Evolutionary conservation across 2,888 invertebrate genomes (phyloP).

Genomic region (Elysia crispata): DNA sequence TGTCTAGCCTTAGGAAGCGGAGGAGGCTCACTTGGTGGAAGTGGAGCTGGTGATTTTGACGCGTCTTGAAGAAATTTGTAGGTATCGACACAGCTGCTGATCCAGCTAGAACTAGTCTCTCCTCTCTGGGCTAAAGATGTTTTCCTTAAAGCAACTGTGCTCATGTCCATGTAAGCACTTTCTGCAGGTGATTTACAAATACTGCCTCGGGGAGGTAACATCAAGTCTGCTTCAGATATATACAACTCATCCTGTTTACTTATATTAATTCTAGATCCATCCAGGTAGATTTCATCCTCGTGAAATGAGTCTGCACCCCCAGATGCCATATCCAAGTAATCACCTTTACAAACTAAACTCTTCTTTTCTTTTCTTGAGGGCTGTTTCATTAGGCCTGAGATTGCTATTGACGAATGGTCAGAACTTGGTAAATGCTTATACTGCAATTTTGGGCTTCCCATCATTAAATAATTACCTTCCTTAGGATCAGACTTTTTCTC

Average conservation of each 20-base stretch:
- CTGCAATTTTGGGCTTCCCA: conserved; percentile 52
- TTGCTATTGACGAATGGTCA: conserved; percentile 53
- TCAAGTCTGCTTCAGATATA: conserved; percentile 52
- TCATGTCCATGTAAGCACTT: conserved; percentile 70
- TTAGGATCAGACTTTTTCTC: conserved; percentile 25
- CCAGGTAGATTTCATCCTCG: conserved; percentile 49
- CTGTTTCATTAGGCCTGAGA: conserved; percentile 32
- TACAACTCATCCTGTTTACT: conserved; percentile 26
- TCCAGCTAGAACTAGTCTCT: conserved; percentile 39
- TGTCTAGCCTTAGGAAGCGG: neutral
- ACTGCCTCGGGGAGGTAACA: conserved; percentile 36
- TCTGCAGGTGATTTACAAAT: conserved; percentile 54
- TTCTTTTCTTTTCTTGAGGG: neutral
- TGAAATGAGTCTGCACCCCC: conserved; percentile 13
- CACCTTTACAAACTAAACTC: conserved; percentile 46
- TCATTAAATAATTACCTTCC: conserved; percentile 53
- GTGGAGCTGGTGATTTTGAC: conserved; percentile 31
- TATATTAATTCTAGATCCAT: conserved; percentile 25
- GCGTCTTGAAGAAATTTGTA: neutral
- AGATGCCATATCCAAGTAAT: conserved; percentile 66
- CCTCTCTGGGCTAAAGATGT: conserved; percentile 57
- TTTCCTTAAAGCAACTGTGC: conserved; percentile 56
- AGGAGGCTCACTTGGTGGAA: conserved; percentile 38
- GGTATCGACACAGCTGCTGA: neutral
- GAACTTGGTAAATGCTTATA: conserved; percentile 22